Evolutionary conservation across 2,797 vertebrate genomes (phyloP).

Genomic region (Meriones psammophilus): DNA sequence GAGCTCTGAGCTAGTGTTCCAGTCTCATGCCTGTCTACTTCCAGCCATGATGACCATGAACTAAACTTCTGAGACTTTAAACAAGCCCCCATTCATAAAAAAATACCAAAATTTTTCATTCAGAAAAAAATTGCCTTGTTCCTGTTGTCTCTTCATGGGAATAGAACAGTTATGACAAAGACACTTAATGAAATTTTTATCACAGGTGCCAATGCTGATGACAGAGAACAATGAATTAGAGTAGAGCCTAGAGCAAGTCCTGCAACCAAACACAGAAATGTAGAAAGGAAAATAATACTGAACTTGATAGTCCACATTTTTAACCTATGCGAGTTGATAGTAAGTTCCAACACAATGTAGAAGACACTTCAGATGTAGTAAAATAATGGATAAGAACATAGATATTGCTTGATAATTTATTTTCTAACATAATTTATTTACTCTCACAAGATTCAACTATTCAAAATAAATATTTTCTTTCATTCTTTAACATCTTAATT

Average conservation of each 20-base stretch:
- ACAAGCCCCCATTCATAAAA: neutral
- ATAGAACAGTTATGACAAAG: neutral
- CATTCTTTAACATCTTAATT: neutral
- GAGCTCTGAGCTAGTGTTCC: neutral
- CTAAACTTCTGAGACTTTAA: neutral
- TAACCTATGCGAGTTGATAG: neutral
- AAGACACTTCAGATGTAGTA: neutral
- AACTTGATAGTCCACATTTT: neutral
- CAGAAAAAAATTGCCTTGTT: neutral
- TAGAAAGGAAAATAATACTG: neutral
- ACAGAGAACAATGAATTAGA: neutral
- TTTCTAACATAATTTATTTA: neutral
- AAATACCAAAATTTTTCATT: neutral
- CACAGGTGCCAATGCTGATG: neutral
- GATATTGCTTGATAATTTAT: neutral
- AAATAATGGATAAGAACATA: neutral
- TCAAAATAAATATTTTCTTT: neutral
- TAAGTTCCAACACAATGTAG: neutral
- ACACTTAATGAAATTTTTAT: neutral
- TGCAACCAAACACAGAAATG: neutral
- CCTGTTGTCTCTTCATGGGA: too few relatives aligned
- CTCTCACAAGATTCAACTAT: neutral
- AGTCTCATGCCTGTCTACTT: neutral
- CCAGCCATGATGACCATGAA: neutral
- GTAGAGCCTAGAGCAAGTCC: neutral